These are phyloP conservation scores for Chironomus tepperi DNA, from an alignment of 1,140 invertebrate species.

Conservation along the genomic window DNA sequence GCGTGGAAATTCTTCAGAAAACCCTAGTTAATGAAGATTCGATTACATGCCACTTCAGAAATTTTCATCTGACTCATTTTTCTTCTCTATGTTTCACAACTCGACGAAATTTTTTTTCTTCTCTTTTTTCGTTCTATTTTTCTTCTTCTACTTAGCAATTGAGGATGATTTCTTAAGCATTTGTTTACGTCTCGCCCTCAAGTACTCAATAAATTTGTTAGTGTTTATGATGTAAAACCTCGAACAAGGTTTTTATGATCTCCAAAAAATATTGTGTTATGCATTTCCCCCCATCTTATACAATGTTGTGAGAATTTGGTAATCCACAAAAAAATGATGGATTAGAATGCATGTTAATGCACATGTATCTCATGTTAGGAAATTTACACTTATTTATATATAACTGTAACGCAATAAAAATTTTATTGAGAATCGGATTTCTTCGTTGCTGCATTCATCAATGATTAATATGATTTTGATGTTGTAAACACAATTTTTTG, in stretches of 20 bases:
- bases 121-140: not conserved
- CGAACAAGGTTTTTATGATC: not conserved
- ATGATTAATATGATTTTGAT: slow-evolving; percentile 4
- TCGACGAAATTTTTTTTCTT: not conserved
- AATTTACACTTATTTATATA: not conserved
- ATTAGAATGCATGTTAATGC: not conserved
- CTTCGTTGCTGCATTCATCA: not conserved
- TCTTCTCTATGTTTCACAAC: not conserved
- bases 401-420: not conserved
- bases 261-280: too few relatives aligned
- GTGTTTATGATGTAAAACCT: slow-evolving; percentile 17
- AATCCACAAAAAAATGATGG: not conserved
- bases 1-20: not conserved
- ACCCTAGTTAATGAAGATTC: not conserved
- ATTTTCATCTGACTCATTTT: too few relatives aligned
- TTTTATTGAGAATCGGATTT: not conserved
- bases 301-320: not conserved
- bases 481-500: not conserved
- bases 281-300: not conserved
- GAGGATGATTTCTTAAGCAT: not conserved
- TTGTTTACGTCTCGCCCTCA: slow-evolving; percentile 19
- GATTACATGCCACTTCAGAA: not conserved
- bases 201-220: slow-evolving; percentile 20
- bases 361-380: not conserved
- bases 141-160: too few relatives aligned